Conservation (phyloP, 1,140 invertebrate genomes). For the Fopius arisanus region DNA sequence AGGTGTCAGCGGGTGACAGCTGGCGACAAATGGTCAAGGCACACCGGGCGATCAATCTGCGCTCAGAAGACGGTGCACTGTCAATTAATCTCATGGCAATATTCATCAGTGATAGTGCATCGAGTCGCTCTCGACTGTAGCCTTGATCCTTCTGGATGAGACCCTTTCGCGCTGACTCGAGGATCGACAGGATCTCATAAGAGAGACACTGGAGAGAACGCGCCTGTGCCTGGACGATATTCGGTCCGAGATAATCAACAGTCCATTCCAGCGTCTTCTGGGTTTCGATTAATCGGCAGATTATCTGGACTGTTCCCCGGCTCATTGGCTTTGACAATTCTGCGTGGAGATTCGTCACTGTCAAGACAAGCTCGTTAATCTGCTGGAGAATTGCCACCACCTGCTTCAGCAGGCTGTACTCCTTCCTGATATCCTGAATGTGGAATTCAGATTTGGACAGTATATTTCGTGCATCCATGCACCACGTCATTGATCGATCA, state of each 20-base stretch:
- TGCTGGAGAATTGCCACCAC: conserved; percentile 71
- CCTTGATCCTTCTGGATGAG: conserved; percentile 66
- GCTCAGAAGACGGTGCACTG: conserved; percentile 70
- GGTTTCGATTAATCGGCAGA: conserved; percentile 85
- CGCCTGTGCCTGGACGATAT: conserved; percentile 59
- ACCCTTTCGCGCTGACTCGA: conserved; percentile 67
- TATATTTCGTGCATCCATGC: conserved; percentile 49
- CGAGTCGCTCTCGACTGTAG: conserved; percentile 70
- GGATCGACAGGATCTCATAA: conserved; percentile 66
- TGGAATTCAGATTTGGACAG: conserved; percentile 55
- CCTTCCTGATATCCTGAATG: conserved; percentile 71
- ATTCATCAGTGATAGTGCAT: conserved; percentile 72
- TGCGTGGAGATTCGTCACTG: conserved; percentile 84
- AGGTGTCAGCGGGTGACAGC: conserved; percentile 53
- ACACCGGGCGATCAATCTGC: conserved; percentile 67
- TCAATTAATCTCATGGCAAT: conserved; percentile 70
- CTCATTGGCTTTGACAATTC: conserved; percentile 78
- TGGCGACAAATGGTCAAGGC: conserved; percentile 67
- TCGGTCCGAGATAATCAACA: conserved; percentile 60
- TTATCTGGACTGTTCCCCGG: conserved; percentile 75
- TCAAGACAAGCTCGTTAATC: conserved; percentile 71
- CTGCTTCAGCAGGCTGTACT: conserved; percentile 70
- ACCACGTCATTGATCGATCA: conserved; percentile 51
- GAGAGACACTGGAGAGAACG: conserved; percentile 70
- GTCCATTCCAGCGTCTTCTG: conserved; percentile 79